Percentiles rank a stretch among this genome's conserved stretches.
Evolutionary conservation across 2,113 vertebrate genomes (phyloP).

Genomic region (Nibea albiflora): DNA sequence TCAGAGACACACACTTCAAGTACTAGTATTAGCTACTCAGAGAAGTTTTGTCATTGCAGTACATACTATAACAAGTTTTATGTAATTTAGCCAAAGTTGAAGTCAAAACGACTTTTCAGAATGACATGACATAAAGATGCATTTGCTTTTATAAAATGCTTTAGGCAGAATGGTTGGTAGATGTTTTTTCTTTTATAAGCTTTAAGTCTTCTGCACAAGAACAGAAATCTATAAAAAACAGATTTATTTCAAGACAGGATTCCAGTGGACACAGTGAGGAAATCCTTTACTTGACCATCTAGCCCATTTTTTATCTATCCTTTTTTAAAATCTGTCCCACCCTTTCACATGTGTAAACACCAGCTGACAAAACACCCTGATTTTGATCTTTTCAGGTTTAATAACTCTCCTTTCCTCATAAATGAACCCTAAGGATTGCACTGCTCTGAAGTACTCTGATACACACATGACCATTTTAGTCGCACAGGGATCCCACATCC

Average conservation of each 20-base stretch:
- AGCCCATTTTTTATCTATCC: neutral
- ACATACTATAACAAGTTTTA: neutral
- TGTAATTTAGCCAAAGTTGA: neutral
- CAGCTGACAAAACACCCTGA: slow-evolving; percentile 4
- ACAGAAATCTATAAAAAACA: neutral
- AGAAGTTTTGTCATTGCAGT: neutral
- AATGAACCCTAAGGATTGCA: neutral
- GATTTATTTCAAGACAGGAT: neutral
- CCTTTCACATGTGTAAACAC: neutral
- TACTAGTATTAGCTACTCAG: neutral
- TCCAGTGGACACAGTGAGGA: neutral
- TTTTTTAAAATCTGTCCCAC: neutral
- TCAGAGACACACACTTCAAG: neutral
- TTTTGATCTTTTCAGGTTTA: neutral
- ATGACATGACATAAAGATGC: neutral
- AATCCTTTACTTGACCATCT: neutral
- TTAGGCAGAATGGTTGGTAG: neutral
- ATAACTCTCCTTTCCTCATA: neutral
- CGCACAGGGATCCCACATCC: slow-evolving; percentile 10
- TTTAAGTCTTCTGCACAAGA: neutral
- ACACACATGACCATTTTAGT: slow-evolving; percentile 6
- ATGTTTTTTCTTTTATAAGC: neutral
- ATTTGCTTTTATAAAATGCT: neutral
- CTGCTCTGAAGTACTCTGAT: neutral
- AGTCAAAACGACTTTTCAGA: neutral